A percentile compares a stretch with the other conserved stretches of the same genome.
Evolutionary conservation across 2,888 invertebrate genomes (phyloP).

Genomic region (Scaptomyza parva): DNA sequence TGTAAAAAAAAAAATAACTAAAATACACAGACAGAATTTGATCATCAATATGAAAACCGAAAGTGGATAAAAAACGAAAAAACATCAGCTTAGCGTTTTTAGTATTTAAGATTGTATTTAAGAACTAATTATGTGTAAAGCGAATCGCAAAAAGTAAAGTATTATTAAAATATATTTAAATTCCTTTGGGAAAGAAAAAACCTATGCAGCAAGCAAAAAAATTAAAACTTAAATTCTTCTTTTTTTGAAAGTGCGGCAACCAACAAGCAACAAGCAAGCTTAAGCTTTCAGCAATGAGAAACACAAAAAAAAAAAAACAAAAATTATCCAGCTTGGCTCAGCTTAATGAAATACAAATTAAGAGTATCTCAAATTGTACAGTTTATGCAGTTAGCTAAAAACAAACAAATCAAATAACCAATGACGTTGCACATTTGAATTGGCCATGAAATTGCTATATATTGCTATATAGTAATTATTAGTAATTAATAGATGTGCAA

Average conservation of each 20-base stretch:
- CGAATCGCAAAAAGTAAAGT: constrained; percentile 65
- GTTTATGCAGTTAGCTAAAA: constrained; percentile 14
- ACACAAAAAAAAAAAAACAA: neutral
- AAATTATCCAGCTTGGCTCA: constrained; percentile 12
- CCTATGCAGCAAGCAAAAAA: constrained; percentile 23
- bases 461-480: constrained; percentile 6
- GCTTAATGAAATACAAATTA: constrained; percentile 15
- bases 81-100: constrained; percentile 53
- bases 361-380: constrained; percentile 35
- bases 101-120: too few species aligned
- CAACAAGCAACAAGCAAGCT: constrained; percentile 6
- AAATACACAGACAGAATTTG: neutral
- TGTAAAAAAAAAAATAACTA: constrained; percentile 37
- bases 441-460: constrained; percentile 26
- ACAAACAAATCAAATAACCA: constrained; percentile 1
- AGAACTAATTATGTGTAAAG: constrained; percentile 61
- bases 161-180: constrained; percentile 70
- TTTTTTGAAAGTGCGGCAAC: constrained; percentile 18
- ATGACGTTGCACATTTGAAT: constrained; percentile 40
- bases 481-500: constrained; percentile 19
- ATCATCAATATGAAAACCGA: constrained; percentile 7
- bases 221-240: constrained; percentile 27
- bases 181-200: constrained; percentile 42
- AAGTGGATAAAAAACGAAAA: constrained; percentile 3
- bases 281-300: neutral